Percentiles rank a stretch among this genome's conserved stretches.
phyloP scores from a whole-genome alignment of 2,888 invertebrate species.

The Lydus trimaculatus region DNA sequence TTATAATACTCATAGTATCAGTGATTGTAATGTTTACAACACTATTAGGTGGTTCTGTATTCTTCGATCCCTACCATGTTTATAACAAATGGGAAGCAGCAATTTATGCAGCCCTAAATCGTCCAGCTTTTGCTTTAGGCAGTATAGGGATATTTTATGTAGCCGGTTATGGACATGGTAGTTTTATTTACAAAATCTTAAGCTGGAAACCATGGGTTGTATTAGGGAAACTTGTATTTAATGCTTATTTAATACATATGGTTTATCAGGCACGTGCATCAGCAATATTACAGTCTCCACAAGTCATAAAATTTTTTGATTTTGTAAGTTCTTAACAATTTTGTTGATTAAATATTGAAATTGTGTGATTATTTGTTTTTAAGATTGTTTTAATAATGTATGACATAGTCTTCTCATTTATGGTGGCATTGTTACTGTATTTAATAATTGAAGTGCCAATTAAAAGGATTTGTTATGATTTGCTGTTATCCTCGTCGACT shows the following conservation, averaged over 20 bases:
- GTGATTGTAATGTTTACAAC: conserved; percentile 61
- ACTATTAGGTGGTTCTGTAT: conserved; percentile 62
- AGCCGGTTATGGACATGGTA: conserved; percentile 63
- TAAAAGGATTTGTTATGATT: too few relatives aligned
- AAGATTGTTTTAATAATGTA: too few relatives aligned
- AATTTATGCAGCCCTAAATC: conserved; percentile 66
- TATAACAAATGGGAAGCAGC: conserved; percentile 65
- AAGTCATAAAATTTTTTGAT: too few relatives aligned
- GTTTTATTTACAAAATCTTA: conserved; percentile 58
- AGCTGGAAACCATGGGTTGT: conserved; percentile 68
- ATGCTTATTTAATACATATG: conserved; percentile 67
- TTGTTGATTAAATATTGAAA: too few relatives aligned
- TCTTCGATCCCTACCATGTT: conserved; percentile 62
- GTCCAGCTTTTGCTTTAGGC: conserved; percentile 66
- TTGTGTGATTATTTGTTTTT: too few relatives aligned
- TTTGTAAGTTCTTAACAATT: too few relatives aligned
- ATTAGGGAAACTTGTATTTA: conserved; percentile 66
- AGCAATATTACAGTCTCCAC: conserved; percentile 41
- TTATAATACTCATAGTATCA: conserved; percentile 58
- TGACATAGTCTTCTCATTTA: too few relatives aligned
- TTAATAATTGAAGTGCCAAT: too few relatives aligned
- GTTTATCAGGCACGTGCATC: conserved; percentile 63
- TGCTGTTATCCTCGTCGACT: too few relatives aligned
- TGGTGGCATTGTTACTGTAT: too few relatives aligned
- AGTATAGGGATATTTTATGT: conserved; percentile 63